phyloP scores from a whole-genome alignment of 2,797 vertebrate genomes.

The Gallinago solitaria region DNA sequence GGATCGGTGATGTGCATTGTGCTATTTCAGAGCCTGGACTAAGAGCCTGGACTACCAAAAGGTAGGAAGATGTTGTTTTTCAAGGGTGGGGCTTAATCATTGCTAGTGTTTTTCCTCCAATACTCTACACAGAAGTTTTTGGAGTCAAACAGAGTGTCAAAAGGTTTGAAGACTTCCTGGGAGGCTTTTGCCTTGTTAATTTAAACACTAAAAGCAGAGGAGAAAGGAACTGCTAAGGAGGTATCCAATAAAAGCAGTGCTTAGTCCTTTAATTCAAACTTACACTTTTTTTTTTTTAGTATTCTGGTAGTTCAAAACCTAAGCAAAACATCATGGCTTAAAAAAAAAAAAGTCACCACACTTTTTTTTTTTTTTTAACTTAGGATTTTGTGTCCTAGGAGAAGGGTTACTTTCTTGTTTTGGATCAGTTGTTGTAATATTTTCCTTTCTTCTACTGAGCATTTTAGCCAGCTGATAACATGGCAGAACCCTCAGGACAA shows the following conservation, averaged over 20 bases:
- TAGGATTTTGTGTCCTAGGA: background rate
- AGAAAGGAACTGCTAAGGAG: background rate
- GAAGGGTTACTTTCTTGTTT: background rate
- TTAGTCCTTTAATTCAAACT: background rate
- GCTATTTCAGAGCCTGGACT: background rate
- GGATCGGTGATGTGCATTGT: background rate
- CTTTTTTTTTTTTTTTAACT: rapidly evolving
- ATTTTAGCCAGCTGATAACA: background rate
- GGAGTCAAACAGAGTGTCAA: background rate
- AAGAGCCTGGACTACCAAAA: background rate
- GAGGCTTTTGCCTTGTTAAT: background rate
- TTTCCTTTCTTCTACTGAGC: background rate
- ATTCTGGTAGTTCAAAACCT: background rate
- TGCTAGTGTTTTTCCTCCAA: background rate
- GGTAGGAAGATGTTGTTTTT: background rate
- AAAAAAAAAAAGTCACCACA: background rate
- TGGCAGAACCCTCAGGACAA: background rate
- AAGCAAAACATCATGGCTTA: background rate
- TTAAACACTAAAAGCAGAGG: background rate
- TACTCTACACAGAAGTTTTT: background rate
- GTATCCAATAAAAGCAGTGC: rapidly evolving
- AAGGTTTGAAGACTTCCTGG: background rate
- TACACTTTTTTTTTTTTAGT: background rate
- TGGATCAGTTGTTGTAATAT: background rate
- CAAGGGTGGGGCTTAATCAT: background rate